phyloP scores from a whole-genome alignment of 2,888 invertebrate genomes.

The Chorisops tibialis region DNA sequence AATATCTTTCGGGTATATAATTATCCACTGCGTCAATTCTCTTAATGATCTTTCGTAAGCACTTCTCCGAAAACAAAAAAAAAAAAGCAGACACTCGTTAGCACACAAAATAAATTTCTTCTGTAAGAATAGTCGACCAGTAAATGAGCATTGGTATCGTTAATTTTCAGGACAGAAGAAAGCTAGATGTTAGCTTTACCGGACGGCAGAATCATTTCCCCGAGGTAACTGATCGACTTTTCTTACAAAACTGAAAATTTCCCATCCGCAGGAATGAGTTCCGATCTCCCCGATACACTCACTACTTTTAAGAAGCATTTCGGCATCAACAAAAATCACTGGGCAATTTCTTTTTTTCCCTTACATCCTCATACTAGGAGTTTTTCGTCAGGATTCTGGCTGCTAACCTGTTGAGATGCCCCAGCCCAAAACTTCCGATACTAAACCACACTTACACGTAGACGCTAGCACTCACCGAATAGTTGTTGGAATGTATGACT shows the following conservation, averaged over 20 bases:
- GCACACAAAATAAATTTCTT: too few species aligned
- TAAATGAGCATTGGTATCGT: too few species aligned
- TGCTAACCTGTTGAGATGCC: conserved; percentile 30
- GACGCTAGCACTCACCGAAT: neutral
- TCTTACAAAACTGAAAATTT: conserved; percentile 6
- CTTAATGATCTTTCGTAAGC: too few species aligned
- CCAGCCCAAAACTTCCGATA: neutral
- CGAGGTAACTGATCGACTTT: neutral
- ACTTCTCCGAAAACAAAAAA: too few species aligned
- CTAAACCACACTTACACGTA: neutral
- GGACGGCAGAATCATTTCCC: too few species aligned
- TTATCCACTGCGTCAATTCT: too few species aligned
- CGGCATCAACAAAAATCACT: too few species aligned
- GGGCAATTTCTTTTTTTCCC: neutral
- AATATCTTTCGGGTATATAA: too few species aligned
- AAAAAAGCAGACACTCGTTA: too few species aligned
- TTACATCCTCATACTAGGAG: neutral
- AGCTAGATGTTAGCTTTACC: too few species aligned
- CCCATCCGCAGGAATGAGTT: conserved; percentile 20
- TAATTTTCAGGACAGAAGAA: too few species aligned
- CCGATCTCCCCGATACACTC: conserved; percentile 16
- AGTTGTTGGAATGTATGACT: conserved; percentile 15
- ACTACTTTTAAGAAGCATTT: neutral
- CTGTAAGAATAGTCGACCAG: too few species aligned
- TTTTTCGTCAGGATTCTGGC: conserved; percentile 3